phyloP scores from a whole-genome alignment of 2,113 vertebrate species.

The Catagonus wagneri region DNA sequence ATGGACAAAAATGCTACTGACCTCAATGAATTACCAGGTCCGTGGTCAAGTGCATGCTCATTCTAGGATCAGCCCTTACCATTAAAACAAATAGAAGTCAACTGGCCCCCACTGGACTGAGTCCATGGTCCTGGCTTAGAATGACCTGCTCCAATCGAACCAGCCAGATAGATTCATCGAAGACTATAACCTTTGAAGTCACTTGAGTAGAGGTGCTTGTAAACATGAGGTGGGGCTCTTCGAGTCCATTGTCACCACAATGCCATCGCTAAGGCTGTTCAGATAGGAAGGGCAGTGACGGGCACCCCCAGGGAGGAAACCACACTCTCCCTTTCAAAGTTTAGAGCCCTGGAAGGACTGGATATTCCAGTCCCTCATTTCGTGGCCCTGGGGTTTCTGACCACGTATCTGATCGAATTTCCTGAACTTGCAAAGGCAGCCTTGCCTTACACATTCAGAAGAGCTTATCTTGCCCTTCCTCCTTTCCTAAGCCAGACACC shows the following conservation, averaged over 20 bases:
- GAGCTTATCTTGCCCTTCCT: background rate
- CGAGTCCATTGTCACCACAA: background rate
- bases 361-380: background rate
- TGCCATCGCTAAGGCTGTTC: background rate
- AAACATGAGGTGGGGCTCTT: background rate
- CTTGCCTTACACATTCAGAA: background rate
- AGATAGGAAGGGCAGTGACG: background rate
- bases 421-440: background rate
- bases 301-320: background rate
- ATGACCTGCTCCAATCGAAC: background rate
- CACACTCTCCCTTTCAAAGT: background rate
- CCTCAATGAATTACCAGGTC: background rate
- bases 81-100: background rate
- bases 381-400: background rate
- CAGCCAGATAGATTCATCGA: background rate
- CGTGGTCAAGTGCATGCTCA: background rate
- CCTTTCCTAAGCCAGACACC: background rate
- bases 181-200: background rate
- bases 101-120: background rate
- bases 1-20: background rate
- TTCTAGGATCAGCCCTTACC: background rate
- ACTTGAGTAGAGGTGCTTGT: background rate
- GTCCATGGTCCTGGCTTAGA: background rate
- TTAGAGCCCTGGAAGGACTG: background rate
- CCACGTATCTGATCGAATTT: background rate